Base-by-base conservation (phyloP, 2,888 invertebrate genomes). In the Ditylenchus weischeri region DNA sequence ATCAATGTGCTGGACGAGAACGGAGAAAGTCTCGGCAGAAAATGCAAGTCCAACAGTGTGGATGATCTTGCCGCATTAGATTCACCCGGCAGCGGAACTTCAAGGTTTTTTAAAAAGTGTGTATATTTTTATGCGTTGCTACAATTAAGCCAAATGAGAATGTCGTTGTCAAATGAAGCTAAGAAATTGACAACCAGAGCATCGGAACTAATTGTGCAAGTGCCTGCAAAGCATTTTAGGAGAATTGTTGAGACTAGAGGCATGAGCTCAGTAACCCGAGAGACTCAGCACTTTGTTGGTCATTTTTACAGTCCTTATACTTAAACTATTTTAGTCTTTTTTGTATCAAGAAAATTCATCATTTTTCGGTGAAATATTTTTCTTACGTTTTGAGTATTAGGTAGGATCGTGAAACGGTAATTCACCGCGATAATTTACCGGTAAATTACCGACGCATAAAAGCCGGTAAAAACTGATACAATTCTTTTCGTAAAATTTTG, bases 201-300 rank as follows among this genome's bases (percentile, higher is more conserved):
- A 59, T 78, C 78, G 3, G 74, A 78, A 60, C 65, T 78, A 61
- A 76, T 78, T 58, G 72, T 80, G 19, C 73, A 78, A 48, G 73
- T 80, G 43, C 80, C 80, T 8, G 77, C 74, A 21, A 72, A 72
- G 36, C 78, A 78, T 58, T 65, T 80, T 48, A 69, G 71, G 47
- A 76, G 71, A 61, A 77, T 81, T 47, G 74, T 76, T 13, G 73
- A 76, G 29, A 79, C 80, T 3, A 72, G 74, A 57, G 77, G 79
- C 15, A 72, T 81, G 18, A 73, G 69, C 15, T 79, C 79, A 47
- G 69, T 79, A 15, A 71, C 73, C 15, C 63, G 76, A 35, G 80
- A 80, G 57, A 77, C 79, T 0, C 74, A 79, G 49, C 79, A 79
- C 66, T 80, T 80, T 68, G 77, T 77, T 23, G 79, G 79, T 79